Evolutionary conservation across 1,140 invertebrate genomes (phyloP).

Genomic region (Penaeus vannamei): DNA sequence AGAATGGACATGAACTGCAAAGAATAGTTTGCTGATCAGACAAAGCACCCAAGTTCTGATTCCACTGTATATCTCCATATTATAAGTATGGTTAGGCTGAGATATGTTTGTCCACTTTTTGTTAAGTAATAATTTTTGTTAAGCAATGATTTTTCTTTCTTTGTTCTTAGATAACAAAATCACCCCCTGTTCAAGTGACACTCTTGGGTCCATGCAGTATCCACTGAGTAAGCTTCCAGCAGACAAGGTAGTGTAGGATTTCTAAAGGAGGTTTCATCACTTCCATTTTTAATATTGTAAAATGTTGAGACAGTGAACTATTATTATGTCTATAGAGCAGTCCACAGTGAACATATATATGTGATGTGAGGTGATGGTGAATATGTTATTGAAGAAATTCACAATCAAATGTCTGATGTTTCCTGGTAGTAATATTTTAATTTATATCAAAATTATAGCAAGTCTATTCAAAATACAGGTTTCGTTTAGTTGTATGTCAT

Average conservation of each 20-base stretch:
- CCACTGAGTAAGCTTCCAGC: constrained; percentile 61
- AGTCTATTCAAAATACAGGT: no score
- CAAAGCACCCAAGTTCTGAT: no score
- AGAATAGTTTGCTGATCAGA: no score
- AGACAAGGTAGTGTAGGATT: constrained; percentile 32
- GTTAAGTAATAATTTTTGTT: not conserved
- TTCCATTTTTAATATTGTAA: not conserved
- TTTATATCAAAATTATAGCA: not conserved
- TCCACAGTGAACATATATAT: no score
- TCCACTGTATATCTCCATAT: no score
- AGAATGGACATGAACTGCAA: not conserved
- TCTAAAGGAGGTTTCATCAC: not conserved
- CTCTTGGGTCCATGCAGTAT: constrained; percentile 66
- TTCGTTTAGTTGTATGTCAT: not conserved
- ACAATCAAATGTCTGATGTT: not conserved
- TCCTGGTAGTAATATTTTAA: no score
- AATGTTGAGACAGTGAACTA: no score
- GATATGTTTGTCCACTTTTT: not conserved
- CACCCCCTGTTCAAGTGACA: constrained; percentile 65
- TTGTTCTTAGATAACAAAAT: constrained; percentile 62
- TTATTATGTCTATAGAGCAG: not conserved
- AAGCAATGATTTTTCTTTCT: not conserved
- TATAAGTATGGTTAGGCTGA: no score
- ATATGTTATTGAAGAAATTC: not conserved
- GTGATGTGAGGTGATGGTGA: not conserved